Percentiles rank a stretch among this genome's conserved stretches.
Evolutionary conservation across 2,113 vertebrate genomes (phyloP).

Genomic region (Pyrgilauda ruficollis): DNA sequence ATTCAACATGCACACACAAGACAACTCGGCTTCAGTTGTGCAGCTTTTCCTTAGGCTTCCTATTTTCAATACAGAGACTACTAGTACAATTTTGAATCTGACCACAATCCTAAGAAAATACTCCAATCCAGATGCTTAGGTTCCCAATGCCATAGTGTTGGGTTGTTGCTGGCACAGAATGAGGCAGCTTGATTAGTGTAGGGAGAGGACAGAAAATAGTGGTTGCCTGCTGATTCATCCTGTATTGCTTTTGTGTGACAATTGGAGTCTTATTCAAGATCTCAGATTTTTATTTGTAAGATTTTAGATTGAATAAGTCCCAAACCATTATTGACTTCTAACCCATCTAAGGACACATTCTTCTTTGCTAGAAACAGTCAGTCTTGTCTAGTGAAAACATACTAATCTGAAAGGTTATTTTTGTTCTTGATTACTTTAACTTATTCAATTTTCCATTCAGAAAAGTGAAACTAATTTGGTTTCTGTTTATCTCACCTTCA

Average conservation of each 20-base stretch:
- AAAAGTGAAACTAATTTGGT: not conserved
- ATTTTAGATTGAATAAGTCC: not conserved
- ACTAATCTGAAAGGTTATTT: not conserved
- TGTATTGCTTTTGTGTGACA: not conserved
- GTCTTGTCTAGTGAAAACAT: not conserved
- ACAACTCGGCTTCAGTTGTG: not conserved
- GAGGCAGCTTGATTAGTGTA: not conserved
- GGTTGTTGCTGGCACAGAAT: not conserved
- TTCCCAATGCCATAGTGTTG: not conserved
- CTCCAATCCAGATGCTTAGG: not conserved
- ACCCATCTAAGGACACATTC: not conserved
- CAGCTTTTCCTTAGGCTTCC: not conserved
- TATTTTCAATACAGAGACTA: not conserved
- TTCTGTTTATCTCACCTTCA: not conserved
- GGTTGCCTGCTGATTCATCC: not conserved
- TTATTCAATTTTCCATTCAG: not conserved
- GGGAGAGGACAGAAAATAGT: not conserved
- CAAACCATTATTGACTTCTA: not conserved
- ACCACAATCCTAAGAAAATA: not conserved
- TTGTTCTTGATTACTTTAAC: not conserved
- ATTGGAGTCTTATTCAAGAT: not conserved
- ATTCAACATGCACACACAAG: fast-evolving
- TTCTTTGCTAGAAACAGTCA: not conserved
- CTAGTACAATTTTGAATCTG: not conserved
- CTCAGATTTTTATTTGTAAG: not conserved